Percentiles rank a stretch among this genome's conserved stretches.
These are phyloP conservation scores for Cyanoramphus novaezelandiae DNA, from an alignment of 2,113 vertebrate genomes.

Conservation along the genomic window DNA sequence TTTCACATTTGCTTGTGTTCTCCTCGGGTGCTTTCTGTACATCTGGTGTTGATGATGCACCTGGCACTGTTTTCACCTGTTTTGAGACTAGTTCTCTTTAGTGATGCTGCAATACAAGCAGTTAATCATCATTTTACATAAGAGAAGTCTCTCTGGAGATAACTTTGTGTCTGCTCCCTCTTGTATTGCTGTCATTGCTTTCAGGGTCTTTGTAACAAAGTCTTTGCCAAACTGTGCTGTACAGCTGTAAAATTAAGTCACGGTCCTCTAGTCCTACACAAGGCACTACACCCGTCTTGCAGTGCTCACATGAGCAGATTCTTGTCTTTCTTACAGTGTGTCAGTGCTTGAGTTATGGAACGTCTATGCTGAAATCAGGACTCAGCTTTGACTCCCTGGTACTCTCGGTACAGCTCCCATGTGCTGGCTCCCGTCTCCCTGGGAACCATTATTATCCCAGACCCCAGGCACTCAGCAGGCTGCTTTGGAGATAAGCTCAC, in stretches of 20 bases:
- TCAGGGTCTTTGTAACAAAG: neutral
- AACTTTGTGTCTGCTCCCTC: neutral
- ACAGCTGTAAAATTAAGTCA: neutral
- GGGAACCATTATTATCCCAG: neutral
- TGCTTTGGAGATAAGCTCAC: neutral
- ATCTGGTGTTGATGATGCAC: neutral
- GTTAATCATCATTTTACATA: neutral
- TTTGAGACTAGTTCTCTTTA: neutral
- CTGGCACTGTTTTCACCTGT: neutral
- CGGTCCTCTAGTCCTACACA: neutral
- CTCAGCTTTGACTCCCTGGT: neutral
- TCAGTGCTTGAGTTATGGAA: neutral
- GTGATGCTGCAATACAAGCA: neutral
- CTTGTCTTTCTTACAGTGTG: neutral
- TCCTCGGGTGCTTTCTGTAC: neutral
- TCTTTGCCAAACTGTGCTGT: neutral
- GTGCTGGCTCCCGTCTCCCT: neutral
- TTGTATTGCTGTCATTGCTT: neutral
- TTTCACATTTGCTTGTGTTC: neutral
- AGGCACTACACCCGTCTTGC: neutral
- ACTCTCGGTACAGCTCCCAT: fast-evolving
- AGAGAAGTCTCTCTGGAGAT: neutral
- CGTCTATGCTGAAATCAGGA: neutral
- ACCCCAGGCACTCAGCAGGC: fast-evolving
- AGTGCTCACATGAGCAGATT: neutral